Conservation (phyloP, 1,140 invertebrate species). For the Steinernema feltiae region DNA sequence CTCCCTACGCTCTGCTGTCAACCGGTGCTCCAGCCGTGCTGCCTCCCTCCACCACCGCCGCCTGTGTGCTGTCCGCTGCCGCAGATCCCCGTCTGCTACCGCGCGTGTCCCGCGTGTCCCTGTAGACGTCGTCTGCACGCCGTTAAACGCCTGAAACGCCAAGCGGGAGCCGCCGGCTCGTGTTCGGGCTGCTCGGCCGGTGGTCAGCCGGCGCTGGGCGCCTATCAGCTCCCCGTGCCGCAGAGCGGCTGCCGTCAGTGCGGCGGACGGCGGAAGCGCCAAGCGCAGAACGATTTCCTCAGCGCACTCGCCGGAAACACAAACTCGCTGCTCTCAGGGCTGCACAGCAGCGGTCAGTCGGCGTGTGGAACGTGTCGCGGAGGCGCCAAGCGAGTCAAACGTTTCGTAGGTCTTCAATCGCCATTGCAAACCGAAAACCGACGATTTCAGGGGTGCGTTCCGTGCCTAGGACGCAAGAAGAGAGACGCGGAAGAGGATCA, state of each 20-base stretch:
- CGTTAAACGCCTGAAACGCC: not conserved
- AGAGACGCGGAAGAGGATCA: not conserved
- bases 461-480: not conserved
- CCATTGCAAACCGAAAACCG: not conserved
- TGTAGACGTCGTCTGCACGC: not conserved
- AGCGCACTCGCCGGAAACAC: not conserved
- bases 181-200: not conserved
- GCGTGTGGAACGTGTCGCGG: not conserved
- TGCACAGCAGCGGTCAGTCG: not conserved
- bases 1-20: constrained; percentile 3
- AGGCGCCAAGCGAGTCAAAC: not conserved
- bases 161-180: not conserved
- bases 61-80: not conserved
- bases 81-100: not conserved
- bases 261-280: not conserved
- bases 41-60: not conserved
- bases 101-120: not conserved
- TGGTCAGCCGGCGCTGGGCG: not conserved
- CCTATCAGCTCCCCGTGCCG: not conserved
- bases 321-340: not conserved
- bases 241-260: not conserved
- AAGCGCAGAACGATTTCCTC: not conserved
- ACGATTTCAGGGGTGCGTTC: not conserved
- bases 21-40: not conserved
- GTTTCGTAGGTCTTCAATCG: not conserved